Base-by-base conservation (phyloP, 2,888 invertebrate species). In the Colletes collaris region DNA sequence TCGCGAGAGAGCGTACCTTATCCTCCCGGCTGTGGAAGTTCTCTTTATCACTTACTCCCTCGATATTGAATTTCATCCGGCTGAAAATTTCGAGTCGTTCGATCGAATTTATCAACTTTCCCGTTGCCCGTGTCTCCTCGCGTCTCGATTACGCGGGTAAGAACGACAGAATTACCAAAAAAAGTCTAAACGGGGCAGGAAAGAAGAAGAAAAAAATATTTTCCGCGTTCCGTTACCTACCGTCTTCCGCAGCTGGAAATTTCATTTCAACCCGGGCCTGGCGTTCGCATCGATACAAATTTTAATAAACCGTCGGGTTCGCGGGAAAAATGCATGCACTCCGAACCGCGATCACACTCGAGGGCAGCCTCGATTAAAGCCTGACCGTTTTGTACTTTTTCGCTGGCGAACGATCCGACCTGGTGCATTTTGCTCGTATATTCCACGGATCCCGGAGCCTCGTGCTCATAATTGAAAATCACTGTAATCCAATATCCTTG, bases 381-480 rank as follows among this genome's bases (percentile, higher is more conserved):
- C 10, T 3, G 55, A 5, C 5, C 53, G 4, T 11, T 46, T 11
- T 53, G 58, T 81, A 49, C 55, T 66, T 10, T 46, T 53, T 49
- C 64, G 7, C 8, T 7, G 7, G 13, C n/a, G 65, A 64, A 59
- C 56, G 60, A 62, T 66, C 49, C 35, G 7, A 2, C n/a, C 4
- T 40, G 13, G 19, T 13, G 7, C 35, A 52, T 70, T 65, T 40
- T 63, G 50, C 44, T 58, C 58, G 27, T 78, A 63, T 76, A 76
- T 69, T 63, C 27, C 35, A 10, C 8, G 50, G 49, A n/a, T 63
- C 63, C 10, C 37, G 1, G 37, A 56, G 52, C 19, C 59, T 67
- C 64, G 69, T 63, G 74, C 79, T 84, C 83, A 85, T 90, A 89
- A 90, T 90, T 90, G 89, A 90, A 90, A 90, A 90, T 90, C 89